Evolutionary conservation across 2,113 vertebrate genomes (phyloP), one percentile per base, ranked within the genome.

Genomic region (Echinops telfairi): DNA sequence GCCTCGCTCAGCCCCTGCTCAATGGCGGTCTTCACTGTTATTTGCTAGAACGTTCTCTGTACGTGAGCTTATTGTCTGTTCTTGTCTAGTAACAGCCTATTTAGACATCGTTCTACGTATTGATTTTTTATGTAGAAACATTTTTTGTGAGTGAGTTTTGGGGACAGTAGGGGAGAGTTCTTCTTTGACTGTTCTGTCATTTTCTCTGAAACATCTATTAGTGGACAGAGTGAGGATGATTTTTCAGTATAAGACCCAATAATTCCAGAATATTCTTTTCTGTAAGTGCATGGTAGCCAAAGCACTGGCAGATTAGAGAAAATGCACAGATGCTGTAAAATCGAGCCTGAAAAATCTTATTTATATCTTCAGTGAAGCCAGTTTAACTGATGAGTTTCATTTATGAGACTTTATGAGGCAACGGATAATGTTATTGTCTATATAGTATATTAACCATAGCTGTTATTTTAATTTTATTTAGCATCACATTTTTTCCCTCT

Each of bases 301-400:
- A 86, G 87, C 0, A 3, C 95, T 96, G 92, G 68, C 25, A 92
- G 93, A 94, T 95, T 95, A 91, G 96, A 92, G 89, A 58, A 89
- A 89, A 89, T 87, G 68, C 73, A 92, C 77, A 95, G 92, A 80
- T 96, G 89, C 95, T 96, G 90, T 81, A 86, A 97, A 95, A 83
- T 64, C 0, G 7, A 90, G 90, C 82, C 64, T 95, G 17, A 93
- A 90, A 83, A 71, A 53, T 53, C 43, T 83, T 88, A 92, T 87
- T 95, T 95, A 83, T 91, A 79, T 91, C n/a, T 94, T 93, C 6
- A 33, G 33, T 88, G 19, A 16, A 94, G 68, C 81, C 68, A 84
- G 23, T 84, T 91, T 95, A 80, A 95, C 92, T 96, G 94, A 27
- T 64, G 62, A 64, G 36, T 92, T 80, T 36, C 17, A 84, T 53